These are phyloP conservation scores for Ranitomeya imitator DNA, from an alignment of 2,113 vertebrate genomes.

Conservation along the genomic window DNA sequence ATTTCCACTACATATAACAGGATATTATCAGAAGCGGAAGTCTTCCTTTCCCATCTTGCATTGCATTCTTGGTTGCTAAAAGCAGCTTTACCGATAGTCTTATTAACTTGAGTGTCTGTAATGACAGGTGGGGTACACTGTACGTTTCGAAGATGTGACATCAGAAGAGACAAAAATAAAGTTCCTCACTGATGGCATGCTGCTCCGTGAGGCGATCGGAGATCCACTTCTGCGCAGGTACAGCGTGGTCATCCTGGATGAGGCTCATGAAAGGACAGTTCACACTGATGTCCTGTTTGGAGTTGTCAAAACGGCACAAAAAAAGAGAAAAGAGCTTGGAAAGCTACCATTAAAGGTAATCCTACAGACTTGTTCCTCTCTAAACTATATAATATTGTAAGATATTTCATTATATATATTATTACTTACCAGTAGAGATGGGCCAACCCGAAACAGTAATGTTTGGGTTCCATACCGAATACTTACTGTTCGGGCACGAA, in stretches of 20 bases:
- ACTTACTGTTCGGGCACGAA: too few relatives aligned
- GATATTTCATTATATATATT: too few relatives aligned
- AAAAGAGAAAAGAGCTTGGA: slow-evolving; percentile 79
- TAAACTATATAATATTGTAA: too few relatives aligned
- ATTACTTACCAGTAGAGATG: too few relatives aligned
- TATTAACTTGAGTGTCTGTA: not conserved
- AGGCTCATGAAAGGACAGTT: slow-evolving; percentile 92
- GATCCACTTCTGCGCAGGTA: slow-evolving; percentile 88
- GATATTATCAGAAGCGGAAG: not conserved
- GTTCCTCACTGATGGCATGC: slow-evolving; percentile 95
- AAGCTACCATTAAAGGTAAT: slow-evolving; percentile 84
- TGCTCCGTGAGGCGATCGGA: slow-evolving; percentile 89
- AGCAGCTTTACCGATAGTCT: too few relatives aligned
- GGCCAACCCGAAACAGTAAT: too few relatives aligned
- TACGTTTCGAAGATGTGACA: slow-evolving; percentile 91
- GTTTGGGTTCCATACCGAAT: too few relatives aligned
- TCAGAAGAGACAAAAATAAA: slow-evolving; percentile 86
- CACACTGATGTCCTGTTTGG: slow-evolving; percentile 95
- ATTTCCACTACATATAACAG: not conserved
- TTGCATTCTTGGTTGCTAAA: too few relatives aligned
- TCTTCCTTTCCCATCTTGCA: not conserved
- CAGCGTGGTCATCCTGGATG: slow-evolving; percentile 88
- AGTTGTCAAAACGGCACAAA: slow-evolving; percentile 88
- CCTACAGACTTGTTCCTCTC: not conserved
- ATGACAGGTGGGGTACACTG: slow-evolving; percentile 88